phyloP scores from a whole-genome alignment of 2,113 vertebrate species.

The Eublepharis macularius region DNA sequence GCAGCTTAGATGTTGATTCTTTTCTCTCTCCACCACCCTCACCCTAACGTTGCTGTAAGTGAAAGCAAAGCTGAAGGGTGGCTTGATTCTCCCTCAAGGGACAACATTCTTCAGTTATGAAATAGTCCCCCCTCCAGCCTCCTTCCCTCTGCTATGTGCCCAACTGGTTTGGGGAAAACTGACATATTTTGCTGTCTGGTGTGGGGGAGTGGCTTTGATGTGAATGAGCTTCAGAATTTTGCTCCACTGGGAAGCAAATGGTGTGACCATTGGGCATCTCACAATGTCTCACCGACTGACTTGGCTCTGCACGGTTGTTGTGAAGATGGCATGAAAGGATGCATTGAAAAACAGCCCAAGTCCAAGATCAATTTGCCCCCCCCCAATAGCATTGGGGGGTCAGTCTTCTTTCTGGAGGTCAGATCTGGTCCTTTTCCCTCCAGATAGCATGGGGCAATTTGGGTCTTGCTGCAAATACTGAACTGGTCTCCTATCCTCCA shows the following conservation, averaged over 20 bases:
- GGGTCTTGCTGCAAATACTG: too few species aligned
- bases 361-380: background rate
- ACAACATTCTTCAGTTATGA: slow-evolving; percentile 76
- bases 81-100: slow-evolving; percentile 71
- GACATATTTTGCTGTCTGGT: background rate
- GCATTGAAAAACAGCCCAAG: background rate
- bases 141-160: slow-evolving; percentile 27
- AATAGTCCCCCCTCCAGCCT: slow-evolving; percentile 49
- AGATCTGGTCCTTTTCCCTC: too few species aligned
- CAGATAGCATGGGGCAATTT: too few species aligned
- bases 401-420: too few species aligned
- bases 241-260: background rate
- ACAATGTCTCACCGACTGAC: too few species aligned
- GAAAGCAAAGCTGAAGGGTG: slow-evolving; percentile 67
- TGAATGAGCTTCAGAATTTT: too few species aligned
- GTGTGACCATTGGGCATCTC: too few species aligned
- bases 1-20: slow-evolving; percentile 52
- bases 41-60: slow-evolving; percentile 42
- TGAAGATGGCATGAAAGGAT: background rate
- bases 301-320: background rate
- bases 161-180: accelerated
- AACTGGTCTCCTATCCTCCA: too few species aligned
- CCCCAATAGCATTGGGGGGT: too few species aligned
- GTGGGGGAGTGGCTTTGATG: background rate
- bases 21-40: background rate